Evolutionary conservation across 2,797 vertebrate genomes (phyloP), one percentile per base, ranked within the genome.

Genomic region (Myioborus melanocephalus): DNA sequence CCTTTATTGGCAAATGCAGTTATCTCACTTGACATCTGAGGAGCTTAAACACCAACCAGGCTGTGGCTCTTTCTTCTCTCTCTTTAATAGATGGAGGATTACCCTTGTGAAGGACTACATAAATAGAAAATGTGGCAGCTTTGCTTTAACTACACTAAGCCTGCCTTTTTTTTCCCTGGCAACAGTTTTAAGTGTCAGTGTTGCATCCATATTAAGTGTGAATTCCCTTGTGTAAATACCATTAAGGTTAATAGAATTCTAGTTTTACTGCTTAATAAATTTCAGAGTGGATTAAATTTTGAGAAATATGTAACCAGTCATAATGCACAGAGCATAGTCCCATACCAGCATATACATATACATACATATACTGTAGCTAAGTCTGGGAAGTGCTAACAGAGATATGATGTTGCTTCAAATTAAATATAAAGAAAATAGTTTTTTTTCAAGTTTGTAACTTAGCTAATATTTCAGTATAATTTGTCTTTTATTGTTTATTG

Each of bases 221-320:
- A 96, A 94, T 96, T 94, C 94, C 55, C 91, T 63, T 1, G 26
- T 94, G 95, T 86, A 97, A 95, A 92, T 91, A 92, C 77, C 83
- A 90, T 96, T 95, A 93, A 92, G 80, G 52, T 89, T 95, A 96
- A 96, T 93, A 90, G 92, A 95, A 96, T 97, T 95, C 95, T 87
- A 96, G 57, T 93, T 94, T 95, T 90, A 95, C 75, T 93, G 85
- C 91, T 95, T 91, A 91, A 96, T 93, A 95, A 68, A 92, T 95
- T 94, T 89, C 88, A 43, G 94, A 96, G 61, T 83, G 76, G 93
- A 90, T 95, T 95, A 91, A 88, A 44, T 91, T 92, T 78, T 89
- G 61, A 89, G 90, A 92, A 95, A 92, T 92, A 86, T 30, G 56
- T 83, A 86, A 92, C 69, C 71, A 87, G 19, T 55, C 44, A 7